Conservation (phyloP, 2,113 vertebrate species). For the Hypanus sabinus region DNA sequence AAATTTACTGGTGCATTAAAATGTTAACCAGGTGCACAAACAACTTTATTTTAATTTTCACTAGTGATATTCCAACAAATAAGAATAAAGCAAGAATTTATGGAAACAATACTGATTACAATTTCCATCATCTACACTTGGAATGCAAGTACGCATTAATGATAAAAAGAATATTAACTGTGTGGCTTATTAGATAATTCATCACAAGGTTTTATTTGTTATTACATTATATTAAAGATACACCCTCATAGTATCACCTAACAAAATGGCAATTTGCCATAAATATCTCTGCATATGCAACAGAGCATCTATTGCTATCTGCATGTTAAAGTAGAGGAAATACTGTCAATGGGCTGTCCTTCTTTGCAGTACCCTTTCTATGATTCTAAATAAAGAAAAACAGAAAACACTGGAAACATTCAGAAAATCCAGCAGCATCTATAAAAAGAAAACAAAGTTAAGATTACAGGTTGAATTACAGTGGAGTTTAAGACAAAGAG, state of each 20-base stretch:
- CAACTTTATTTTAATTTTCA: neutral
- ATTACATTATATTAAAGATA: neutral
- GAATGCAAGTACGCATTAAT: neutral
- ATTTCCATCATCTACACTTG: neutral
- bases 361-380: too few relatives aligned
- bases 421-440: too few relatives aligned
- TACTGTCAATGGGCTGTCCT: neutral
- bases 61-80: neutral
- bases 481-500: neutral
- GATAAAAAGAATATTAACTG: neutral
- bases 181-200: neutral
- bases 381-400: too few relatives aligned
- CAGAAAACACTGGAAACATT: too few relatives aligned
- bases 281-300: neutral
- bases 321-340: neutral
- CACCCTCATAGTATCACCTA: neutral
- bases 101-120: neutral
- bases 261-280: neutral
- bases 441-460: too few relatives aligned
- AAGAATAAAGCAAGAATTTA: neutral
- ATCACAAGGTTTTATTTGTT: neutral
- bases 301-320: neutral
- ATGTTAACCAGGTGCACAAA: neutral
- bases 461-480: too few relatives aligned
- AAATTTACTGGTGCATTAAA: neutral